Percentiles rank a stretch among this genome's conserved stretches.
These are phyloP conservation scores for Meliscaeva auricollis DNA, from an alignment of 2,888 invertebrate species.

Conservation along the genomic window DNA sequence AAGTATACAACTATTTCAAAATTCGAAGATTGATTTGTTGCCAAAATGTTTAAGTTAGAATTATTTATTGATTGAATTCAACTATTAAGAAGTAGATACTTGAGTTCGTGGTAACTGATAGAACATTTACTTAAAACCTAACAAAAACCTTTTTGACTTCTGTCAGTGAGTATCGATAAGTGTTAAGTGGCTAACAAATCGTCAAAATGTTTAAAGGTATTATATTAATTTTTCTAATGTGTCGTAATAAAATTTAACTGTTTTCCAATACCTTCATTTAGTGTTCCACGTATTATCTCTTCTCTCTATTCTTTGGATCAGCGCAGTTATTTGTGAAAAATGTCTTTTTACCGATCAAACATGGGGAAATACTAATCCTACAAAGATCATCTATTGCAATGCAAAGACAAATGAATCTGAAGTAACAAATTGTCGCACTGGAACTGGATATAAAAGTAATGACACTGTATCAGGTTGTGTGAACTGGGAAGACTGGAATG, in stretches of 20 bases:
- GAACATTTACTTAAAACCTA: too few relatives aligned
- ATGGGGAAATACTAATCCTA: conserved; percentile 81
- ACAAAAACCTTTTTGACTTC: background rate
- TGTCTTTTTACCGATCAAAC: conserved; percentile 53
- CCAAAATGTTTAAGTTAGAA: too few relatives aligned
- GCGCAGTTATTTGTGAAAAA: background rate
- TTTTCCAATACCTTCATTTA: too few relatives aligned
- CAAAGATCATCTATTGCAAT: conserved; percentile 80
- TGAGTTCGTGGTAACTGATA: too few relatives aligned
- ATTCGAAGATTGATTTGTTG: too few relatives aligned
- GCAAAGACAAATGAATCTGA: conserved; percentile 77
- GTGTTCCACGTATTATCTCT: conserved; percentile 17
- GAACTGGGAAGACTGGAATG: conserved; percentile 79
- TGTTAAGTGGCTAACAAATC: too few relatives aligned
- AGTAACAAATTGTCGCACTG: conserved; percentile 78
- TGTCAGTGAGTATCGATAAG: too few relatives aligned
- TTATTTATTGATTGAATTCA: too few relatives aligned
- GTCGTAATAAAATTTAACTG: too few relatives aligned
- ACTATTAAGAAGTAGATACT: too few relatives aligned
- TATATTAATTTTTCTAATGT: too few relatives aligned
- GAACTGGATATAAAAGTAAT: conserved; percentile 80
- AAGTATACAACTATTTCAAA: too few relatives aligned
- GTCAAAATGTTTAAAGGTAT: conserved; percentile 59
- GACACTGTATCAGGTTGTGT: conserved; percentile 80
- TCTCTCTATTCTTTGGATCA: conserved; percentile 29